These are phyloP conservation scores for Coturnix japonica DNA, from an alignment of 2,113 vertebrate genomes.

Conservation along the genomic window DNA sequence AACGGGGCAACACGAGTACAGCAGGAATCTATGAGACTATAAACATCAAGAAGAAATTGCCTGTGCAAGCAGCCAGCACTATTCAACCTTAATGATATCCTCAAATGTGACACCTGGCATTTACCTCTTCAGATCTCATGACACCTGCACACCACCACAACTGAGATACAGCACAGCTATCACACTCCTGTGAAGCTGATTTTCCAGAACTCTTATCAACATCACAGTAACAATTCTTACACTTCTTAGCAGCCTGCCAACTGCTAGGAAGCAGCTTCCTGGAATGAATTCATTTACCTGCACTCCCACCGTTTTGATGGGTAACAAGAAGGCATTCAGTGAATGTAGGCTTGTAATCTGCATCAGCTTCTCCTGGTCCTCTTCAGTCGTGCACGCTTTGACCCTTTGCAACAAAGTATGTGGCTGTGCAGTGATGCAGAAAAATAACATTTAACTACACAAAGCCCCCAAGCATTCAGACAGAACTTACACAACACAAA, in stretches of 20 bases:
- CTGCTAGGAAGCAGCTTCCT: neutral
- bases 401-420: constrained; percentile 95
- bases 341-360: constrained; percentile 98
- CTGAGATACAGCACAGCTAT: neutral
- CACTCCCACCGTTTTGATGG: constrained; percentile 98
- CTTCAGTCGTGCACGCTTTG: constrained; percentile 95
- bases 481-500: neutral
- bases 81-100: neutral
- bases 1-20: neutral
- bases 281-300: constrained; percentile 81
- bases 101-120: neutral
- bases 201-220: neutral
- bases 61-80: neutral
- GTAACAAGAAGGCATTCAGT: constrained; percentile 97
- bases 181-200: neutral
- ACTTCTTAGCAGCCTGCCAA: neutral
- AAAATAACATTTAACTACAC: neutral
- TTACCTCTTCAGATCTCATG: neutral
- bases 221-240: neutral
- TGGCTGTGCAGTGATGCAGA: constrained; percentile 80
- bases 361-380: constrained; percentile 98
- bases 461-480: neutral
- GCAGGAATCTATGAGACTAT: neutral
- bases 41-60: neutral
- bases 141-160: neutral